Conservation (phyloP, 2,113 vertebrate species). For the Australoheros scitulus region DNA sequence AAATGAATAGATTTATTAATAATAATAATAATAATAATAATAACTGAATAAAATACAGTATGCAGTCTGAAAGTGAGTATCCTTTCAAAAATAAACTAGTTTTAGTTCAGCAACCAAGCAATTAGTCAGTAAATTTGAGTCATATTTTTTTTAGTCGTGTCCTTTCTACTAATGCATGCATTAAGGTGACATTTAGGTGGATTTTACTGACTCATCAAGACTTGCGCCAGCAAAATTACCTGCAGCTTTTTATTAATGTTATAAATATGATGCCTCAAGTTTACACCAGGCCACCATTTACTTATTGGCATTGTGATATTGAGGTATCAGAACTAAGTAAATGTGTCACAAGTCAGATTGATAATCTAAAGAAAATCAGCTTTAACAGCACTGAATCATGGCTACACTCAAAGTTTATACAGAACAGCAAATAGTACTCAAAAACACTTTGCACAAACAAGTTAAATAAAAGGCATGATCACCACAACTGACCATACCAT, state of each 20-base stretch:
- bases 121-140: background rate
- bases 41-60: rapidly evolving
- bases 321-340: rapidly evolving
- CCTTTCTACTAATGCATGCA: background rate
- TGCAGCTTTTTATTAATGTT: rapidly evolving
- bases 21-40: background rate
- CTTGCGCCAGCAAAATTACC: background rate
- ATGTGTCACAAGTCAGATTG: background rate
- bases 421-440: rapidly evolving
- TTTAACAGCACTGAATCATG: background rate
- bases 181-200: background rate
- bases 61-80: background rate
- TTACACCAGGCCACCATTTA: background rate
- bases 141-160: background rate
- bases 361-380: rapidly evolving
- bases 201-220: background rate
- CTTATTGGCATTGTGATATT: background rate
- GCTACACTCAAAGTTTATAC: background rate
- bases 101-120: background rate
- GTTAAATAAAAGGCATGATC: background rate
- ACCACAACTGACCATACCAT: background rate
- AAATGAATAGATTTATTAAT: background rate
- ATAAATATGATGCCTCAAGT: background rate
- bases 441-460: too few relatives aligned
- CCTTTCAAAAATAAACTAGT: background rate